A percentile compares a stretch with the other conserved stretches of the same genome.
Conservation (phyloP, 2,797 vertebrate species). For the Danio albolineatus region DNA sequence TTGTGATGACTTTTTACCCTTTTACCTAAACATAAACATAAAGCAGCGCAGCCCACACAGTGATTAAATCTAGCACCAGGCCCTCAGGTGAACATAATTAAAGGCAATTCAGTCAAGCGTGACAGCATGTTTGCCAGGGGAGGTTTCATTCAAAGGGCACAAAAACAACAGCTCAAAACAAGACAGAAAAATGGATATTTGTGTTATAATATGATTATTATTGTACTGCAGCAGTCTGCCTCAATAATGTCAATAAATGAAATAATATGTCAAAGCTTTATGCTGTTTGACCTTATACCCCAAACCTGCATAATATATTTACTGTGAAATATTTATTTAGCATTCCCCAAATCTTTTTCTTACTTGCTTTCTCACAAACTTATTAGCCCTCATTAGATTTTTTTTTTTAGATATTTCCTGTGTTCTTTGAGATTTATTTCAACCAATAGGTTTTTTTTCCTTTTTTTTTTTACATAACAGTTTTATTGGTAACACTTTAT, state of each 20-base stretch:
- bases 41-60: constrained; percentile 51
- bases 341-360: no score
- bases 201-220: neutral
- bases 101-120: constrained; percentile 47
- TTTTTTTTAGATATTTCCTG: no score
- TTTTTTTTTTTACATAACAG: no score
- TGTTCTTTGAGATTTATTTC: no score
- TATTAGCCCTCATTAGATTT: no score
- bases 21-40: constrained; percentile 33
- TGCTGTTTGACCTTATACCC: neutral
- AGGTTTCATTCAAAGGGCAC: constrained; percentile 37
- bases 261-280: neutral
- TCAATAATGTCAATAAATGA: neutral
- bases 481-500: no score
- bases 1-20: constrained; percentile 18
- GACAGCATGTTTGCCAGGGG: constrained; percentile 39
- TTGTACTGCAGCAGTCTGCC: constrained; percentile 3
- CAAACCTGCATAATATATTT: neutral
- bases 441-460: no score
- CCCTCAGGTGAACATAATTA: constrained; percentile 53
- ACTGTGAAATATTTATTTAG: neutral
- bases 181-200: constrained; percentile 2
- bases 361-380: no score
- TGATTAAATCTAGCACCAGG: constrained; percentile 55
- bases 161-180: constrained; percentile 13